Conservation (phyloP, 1,140 invertebrate species). For the Zaprionus lachaisei region DNA sequence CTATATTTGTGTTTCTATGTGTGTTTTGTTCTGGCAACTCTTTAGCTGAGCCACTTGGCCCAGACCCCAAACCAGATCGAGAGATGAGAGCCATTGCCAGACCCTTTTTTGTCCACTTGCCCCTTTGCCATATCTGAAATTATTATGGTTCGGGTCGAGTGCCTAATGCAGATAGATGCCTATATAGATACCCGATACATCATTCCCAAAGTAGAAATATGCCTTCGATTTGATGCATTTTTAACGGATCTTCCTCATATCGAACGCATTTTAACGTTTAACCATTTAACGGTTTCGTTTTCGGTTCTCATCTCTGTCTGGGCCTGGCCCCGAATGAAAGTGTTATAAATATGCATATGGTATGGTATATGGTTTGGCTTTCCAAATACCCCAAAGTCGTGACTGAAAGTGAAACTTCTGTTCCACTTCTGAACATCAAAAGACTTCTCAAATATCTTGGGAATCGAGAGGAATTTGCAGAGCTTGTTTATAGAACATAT, state of each 20-base stretch:
- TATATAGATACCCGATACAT: constrained; percentile 4
- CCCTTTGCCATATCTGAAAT: constrained; percentile 34
- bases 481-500: constrained; percentile 9
- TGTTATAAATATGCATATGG: constrained; percentile 69
- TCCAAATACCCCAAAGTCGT: constrained; percentile 49
- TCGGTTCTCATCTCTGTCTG: constrained; percentile 27
- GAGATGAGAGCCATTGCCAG: not conserved
- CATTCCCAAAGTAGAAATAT: not conserved
- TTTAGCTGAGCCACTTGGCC: constrained; percentile 11
- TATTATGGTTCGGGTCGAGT: constrained; percentile 54
- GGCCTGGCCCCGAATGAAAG: constrained; percentile 50
- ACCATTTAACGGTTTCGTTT: constrained; percentile 37
- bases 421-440: constrained; percentile 19
- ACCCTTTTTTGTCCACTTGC: constrained; percentile 5
- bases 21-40: constrained; percentile 15
- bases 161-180: constrained; percentile 23
- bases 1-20: not conserved
- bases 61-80: constrained; percentile 4
- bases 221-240: constrained; percentile 60
- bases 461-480: not conserved
- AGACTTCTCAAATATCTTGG: not conserved
- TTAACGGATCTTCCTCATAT: constrained; percentile 48
- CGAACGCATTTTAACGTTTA: constrained; percentile 5
- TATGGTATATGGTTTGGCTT: not conserved
- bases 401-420: constrained; percentile 67